These are phyloP conservation scores for Psococerastis gibbosa DNA, from an alignment of 2,888 invertebrate species.

Conservation along the genomic window DNA sequence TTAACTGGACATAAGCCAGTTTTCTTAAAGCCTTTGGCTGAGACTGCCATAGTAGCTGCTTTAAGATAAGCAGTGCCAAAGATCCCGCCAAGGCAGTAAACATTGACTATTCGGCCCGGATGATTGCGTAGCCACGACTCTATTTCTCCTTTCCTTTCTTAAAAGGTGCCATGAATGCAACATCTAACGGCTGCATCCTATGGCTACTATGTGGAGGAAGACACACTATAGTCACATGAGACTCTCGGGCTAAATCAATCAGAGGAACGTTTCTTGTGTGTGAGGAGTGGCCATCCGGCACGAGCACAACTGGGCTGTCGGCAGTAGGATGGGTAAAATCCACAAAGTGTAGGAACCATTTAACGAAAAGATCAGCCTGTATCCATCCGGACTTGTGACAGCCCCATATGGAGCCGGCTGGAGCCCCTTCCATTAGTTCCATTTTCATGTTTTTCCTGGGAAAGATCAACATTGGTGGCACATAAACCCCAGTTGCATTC, in stretches of 20 bases:
- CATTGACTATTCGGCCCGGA: background rate
- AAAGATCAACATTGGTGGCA: conserved; percentile 23
- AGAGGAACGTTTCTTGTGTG: conserved; percentile 15
- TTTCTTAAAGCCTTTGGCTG: background rate
- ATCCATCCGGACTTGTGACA: conserved; percentile 22
- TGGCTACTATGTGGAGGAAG: conserved; percentile 16
- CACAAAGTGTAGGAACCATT: conserved; percentile 22
- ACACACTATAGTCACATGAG: conserved; percentile 14
- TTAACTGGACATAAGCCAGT: background rate
- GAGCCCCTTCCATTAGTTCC: conserved; percentile 21
- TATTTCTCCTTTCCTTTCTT: conserved; percentile 11
- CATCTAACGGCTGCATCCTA: conserved; percentile 15
- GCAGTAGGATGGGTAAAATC: conserved; percentile 17
- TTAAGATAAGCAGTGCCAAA: background rate
- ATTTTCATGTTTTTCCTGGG: conserved; percentile 21
- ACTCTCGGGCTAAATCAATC: conserved; percentile 13
- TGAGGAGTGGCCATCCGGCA: conserved; percentile 15
- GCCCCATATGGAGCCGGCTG: conserved; percentile 19
- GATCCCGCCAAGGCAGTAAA: background rate
- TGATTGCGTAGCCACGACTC: background rate
- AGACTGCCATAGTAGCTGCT: background rate
- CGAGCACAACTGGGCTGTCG: conserved; percentile 18
- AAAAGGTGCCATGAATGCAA: conserved; percentile 15
- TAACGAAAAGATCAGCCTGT: conserved; percentile 20
- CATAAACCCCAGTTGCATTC: conserved; percentile 20